These are phyloP conservation scores for Apostichopus japonicus DNA, from an alignment of 35 echinoderm and acorn worm genomes.

Conservation along the genomic window DNA sequence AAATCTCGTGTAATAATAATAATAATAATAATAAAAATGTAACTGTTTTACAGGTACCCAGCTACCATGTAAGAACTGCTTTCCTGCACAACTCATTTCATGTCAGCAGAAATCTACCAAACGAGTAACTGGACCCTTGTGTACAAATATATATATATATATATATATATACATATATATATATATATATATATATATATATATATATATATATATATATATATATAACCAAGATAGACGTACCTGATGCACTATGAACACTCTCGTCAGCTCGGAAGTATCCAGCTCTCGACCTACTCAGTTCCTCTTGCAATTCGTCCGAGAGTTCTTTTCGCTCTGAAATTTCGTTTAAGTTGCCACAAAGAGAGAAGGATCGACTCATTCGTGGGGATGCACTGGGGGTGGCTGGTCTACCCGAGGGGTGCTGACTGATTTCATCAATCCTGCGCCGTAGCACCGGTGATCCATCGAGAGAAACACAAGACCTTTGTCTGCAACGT, in stretches of 20 bases:
- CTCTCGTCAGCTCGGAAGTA: background rate
- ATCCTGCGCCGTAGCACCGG: background rate
- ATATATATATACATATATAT: no score
- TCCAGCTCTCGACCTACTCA: background rate
- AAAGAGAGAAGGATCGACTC: background rate
- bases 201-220: no score
- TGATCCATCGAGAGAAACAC: conserved; percentile 22
- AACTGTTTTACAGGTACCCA: no score
- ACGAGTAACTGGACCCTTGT: no score
- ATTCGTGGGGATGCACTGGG: conserved; percentile 2
- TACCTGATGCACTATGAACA: background rate
- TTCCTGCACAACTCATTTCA: no score
- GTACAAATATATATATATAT: no score
- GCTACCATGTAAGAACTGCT: no score
- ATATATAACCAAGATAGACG: background rate
- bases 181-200: no score
- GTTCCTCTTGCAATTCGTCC: background rate
- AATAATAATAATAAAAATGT: no score
- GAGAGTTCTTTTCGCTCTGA: background rate
- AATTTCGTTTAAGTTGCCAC: conserved; percentile 3
- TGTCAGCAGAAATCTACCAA: no score
- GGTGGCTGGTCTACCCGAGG: conserved; percentile 6
- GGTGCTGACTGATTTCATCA: background rate
- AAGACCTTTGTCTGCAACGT: background rate
- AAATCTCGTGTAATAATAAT: no score